Conservation (phyloP, 2,888 invertebrate genomes). For the Pollenia angustigena region DNA sequence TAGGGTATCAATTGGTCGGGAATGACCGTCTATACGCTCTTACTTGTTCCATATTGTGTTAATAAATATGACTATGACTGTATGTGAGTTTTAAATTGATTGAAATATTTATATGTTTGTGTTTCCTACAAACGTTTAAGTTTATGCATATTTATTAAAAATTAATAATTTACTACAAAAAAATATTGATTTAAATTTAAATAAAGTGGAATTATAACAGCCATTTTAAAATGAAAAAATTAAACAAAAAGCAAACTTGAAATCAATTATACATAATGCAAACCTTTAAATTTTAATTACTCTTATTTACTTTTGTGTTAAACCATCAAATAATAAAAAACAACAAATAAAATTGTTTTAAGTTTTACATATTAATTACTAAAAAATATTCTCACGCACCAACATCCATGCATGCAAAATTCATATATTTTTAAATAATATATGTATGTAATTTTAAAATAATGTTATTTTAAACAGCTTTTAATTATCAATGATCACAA, state of each 20-base stretch:
- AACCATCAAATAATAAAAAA: slow-evolving; percentile 47
- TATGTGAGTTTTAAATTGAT: no score
- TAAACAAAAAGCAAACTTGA: slow-evolving; percentile 10
- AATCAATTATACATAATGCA: slow-evolving; percentile 55
- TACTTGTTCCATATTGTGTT: no score
- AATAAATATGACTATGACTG: no score
- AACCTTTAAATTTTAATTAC: slow-evolving; percentile 69
- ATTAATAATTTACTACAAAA: slow-evolving; percentile 54
- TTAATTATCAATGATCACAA: slow-evolving; percentile 43
- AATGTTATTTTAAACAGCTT: slow-evolving; percentile 52
- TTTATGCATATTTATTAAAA: not conserved
- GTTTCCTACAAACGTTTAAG: no score
- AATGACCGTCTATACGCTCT: no score
- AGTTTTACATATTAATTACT: slow-evolving; percentile 62
- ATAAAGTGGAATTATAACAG: slow-evolving; percentile 30
- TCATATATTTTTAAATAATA: not conserved
- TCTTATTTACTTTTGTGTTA: slow-evolving; percentile 62
- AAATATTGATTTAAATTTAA: slow-evolving; percentile 62
- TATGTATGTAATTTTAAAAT: slow-evolving; percentile 15
- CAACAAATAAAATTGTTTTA: slow-evolving; percentile 30
- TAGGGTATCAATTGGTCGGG: no score
- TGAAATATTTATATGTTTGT: no score
- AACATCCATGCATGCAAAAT: not conserved
- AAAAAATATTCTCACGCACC: slow-evolving; percentile 3
- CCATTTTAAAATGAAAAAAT: not conserved